Evolutionary conservation across 2,888 invertebrate genomes (phyloP).

Genomic region (Linyphia triangularis): DNA sequence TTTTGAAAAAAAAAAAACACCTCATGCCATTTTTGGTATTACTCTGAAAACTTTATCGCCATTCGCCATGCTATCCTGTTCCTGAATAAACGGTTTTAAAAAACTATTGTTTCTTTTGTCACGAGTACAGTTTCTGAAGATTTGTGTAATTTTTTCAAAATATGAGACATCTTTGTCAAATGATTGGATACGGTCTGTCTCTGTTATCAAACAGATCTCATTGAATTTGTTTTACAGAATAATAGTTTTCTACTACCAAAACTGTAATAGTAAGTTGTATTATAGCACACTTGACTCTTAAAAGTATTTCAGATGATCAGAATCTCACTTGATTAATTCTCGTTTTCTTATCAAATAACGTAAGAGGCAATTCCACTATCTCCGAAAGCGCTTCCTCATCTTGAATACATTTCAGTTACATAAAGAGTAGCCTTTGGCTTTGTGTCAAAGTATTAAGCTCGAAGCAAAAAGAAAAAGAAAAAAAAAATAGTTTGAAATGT

Average conservation of each 20-base stretch:
- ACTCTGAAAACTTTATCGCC: too few species aligned
- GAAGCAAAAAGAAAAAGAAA: neutral
- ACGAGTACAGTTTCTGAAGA: too few species aligned
- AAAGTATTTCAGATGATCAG: neutral
- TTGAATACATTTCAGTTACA: constrained; percentile 25
- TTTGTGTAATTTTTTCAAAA: too few species aligned
- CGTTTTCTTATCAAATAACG: constrained; percentile 18
- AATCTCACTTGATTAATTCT: constrained; percentile 13
- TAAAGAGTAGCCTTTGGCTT: constrained; percentile 50
- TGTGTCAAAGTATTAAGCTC: constrained; percentile 35
- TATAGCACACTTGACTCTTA: constrained; percentile 2
- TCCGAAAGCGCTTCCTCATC: constrained; percentile 30
- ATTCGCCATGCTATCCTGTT: too few species aligned
- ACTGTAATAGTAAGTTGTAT: neutral
- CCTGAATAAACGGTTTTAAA: too few species aligned
- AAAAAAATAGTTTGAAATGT: constrained; percentile 23
- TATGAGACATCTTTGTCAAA: too few species aligned
- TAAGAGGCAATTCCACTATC: constrained; percentile 24
- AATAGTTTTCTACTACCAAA: neutral
- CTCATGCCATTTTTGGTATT: too few species aligned
- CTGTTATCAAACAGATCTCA: too few species aligned
- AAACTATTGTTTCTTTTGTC: too few species aligned
- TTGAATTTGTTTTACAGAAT: too few species aligned
- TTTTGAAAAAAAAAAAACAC: too few species aligned
- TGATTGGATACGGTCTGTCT: too few species aligned